Percentiles rank a stretch among this genome's conserved stretches.
These are phyloP conservation scores for Sitophilus oryzae DNA, from an alignment of 1,140 invertebrate genomes.

Conservation along the genomic window DNA sequence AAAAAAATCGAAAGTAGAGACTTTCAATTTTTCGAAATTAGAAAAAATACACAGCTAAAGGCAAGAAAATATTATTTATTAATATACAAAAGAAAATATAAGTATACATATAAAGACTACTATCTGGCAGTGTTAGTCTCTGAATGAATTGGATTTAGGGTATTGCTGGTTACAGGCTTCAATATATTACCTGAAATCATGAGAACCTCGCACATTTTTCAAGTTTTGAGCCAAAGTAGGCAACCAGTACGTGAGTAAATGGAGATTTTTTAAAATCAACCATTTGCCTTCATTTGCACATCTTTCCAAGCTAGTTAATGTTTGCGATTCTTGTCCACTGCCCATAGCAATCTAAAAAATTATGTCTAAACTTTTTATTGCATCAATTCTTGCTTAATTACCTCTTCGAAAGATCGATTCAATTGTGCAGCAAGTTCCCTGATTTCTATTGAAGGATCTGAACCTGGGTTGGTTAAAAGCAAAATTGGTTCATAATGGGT, in stretches of 20 bases:
- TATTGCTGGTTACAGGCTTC: too few species aligned
- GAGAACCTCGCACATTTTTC: constrained; percentile 51
- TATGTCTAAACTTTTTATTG: constrained; percentile 16
- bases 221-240: constrained; percentile 68
- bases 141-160: too few species aligned
- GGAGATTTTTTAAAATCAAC: constrained; percentile 83
- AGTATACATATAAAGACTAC: too few species aligned
- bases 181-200: constrained; percentile 41
- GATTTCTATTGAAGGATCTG: constrained; percentile 78
- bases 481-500: constrained; percentile 62
- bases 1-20: too few species aligned
- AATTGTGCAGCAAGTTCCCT: constrained; percentile 52
- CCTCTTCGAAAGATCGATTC: constrained; percentile 22
- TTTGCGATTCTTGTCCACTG: constrained; percentile 53
- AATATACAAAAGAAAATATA: too few species aligned
- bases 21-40: too few species aligned
- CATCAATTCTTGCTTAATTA: not conserved
- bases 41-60: too few species aligned
- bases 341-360: constrained; percentile 45
- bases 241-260: constrained; percentile 76
- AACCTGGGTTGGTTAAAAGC: constrained; percentile 67
- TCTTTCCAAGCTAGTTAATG: constrained; percentile 48
- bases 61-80: too few species aligned
- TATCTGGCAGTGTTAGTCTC: too few species aligned
- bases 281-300: constrained; percentile 48